Base-by-base conservation (phyloP, 2,113 vertebrate species). In the Eudyptes chrysolophus region DNA sequence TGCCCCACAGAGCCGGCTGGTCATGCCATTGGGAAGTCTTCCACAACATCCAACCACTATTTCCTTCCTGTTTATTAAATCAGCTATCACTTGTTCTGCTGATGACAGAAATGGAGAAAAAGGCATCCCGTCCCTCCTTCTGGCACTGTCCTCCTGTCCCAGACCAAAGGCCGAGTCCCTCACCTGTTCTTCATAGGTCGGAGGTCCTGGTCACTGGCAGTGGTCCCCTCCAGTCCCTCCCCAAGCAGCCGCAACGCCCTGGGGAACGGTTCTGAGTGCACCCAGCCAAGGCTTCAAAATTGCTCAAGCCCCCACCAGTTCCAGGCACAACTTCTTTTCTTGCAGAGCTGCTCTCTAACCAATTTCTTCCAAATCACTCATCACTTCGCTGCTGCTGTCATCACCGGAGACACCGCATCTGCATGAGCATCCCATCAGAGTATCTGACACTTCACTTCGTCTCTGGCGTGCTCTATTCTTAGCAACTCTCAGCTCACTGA, bases 331-430 rank as follows among this genome's bases (percentile, higher is more conserved):
- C 13, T 22, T 2, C 55, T 54, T 0, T 4, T 29, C 70, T 3
- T 24, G 21, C 74, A 68, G 86, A 64, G 57, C 70, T 51, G 71
- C 71, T 92, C 57, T 24, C 29, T 12, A 18, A 11, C 13, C 76
- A 9, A 5, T 6, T 58, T 34, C 42, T 32, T 34, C 49, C 64
- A 15, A 27, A 5, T 4, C 32, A n/a, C 66, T 17, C 25, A 8
- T 4, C 26, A 4, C 70, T 10, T 34, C 4, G 4, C 51, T 8
- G 5, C 83, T 52, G 42, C 80, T n/a, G n/a, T 13, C 60, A 30
- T 4, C 10, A 2, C 66, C 1, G 1, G 44, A 40, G 61, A n/a
- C 5, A 8, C 25, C 0, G 1, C 65, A 34, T 21, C 54, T 30
- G 60, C 76, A n/a, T 2, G 19, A 70, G 82, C 79, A 13, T 5